Evolutionary conservation across 2,113 vertebrate species (phyloP).

Genomic region (Heterocephalus glaber): DNA sequence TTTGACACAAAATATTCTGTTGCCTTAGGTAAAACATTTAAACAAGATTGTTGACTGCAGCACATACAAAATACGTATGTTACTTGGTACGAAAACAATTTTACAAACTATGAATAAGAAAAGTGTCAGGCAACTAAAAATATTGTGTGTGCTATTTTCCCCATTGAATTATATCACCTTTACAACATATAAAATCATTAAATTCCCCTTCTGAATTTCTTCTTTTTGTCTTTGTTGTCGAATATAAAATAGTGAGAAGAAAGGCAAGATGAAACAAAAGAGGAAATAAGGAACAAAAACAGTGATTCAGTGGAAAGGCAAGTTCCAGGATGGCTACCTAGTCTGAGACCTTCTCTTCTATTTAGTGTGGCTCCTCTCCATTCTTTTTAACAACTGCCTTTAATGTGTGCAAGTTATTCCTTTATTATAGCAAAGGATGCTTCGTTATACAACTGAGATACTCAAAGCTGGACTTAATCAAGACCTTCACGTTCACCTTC

Average conservation of each 20-base stretch:
- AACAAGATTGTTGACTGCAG: neutral
- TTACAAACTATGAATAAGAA: neutral
- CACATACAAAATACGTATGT: neutral
- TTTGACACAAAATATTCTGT: slow-evolving; percentile 63
- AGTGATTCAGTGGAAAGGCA: neutral
- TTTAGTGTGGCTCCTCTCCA: neutral
- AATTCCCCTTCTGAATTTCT: neutral
- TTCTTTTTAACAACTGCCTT: neutral
- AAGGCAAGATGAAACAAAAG: neutral
- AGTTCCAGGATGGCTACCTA: neutral
- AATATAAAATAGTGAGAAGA: neutral
- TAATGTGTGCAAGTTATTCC: neutral
- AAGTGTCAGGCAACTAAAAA: neutral
- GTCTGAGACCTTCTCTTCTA: neutral
- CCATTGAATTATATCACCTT: neutral
- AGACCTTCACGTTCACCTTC: neutral
- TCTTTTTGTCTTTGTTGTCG: neutral
- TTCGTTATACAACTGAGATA: neutral
- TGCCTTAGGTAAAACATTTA: slow-evolving; percentile 23
- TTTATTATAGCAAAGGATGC: neutral
- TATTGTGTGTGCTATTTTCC: neutral
- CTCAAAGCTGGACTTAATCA: neutral
- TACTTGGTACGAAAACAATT: neutral
- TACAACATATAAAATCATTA: slow-evolving; percentile 2
- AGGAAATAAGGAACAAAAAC: neutral